These are phyloP conservation scores for Dione juno DNA, from an alignment of 2,888 invertebrate species.

Conservation along the genomic window DNA sequence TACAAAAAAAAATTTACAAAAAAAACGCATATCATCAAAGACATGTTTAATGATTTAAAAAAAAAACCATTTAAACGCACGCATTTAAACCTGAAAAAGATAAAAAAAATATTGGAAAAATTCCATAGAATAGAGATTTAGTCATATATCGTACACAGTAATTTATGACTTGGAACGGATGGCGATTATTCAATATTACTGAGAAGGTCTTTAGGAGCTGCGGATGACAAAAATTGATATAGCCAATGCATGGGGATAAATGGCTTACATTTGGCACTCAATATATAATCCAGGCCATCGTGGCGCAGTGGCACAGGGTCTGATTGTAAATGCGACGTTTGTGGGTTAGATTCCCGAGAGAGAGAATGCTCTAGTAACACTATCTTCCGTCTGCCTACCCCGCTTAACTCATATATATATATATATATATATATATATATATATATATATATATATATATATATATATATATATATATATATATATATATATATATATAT, in stretches of 20 bases:
- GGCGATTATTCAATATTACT: conserved; percentile 55
- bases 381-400: no score
- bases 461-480: no score
- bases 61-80: no score
- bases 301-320: background rate
- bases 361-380: no score
- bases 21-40: background rate
- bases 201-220: conserved; percentile 51
- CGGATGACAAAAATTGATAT: conserved; percentile 56
- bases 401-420: no score
- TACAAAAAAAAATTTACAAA: no score
- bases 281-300: conserved; percentile 3
- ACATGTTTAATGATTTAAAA: background rate
- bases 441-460: no score
- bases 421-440: no score
- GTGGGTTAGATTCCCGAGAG: background rate
- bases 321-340: background rate
- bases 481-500: no score
- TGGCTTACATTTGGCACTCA: conserved; percentile 27
- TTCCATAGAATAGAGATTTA: conserved; percentile 12
- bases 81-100: background rate
- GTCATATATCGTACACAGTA: conserved; percentile 3
- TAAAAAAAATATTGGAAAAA: background rate
- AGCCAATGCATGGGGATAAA: conserved; percentile 41
- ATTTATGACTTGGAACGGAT: conserved; percentile 44